Conservation (phyloP, 2,888 invertebrate genomes). For the Thysanoteuthis rhombus region DNA sequence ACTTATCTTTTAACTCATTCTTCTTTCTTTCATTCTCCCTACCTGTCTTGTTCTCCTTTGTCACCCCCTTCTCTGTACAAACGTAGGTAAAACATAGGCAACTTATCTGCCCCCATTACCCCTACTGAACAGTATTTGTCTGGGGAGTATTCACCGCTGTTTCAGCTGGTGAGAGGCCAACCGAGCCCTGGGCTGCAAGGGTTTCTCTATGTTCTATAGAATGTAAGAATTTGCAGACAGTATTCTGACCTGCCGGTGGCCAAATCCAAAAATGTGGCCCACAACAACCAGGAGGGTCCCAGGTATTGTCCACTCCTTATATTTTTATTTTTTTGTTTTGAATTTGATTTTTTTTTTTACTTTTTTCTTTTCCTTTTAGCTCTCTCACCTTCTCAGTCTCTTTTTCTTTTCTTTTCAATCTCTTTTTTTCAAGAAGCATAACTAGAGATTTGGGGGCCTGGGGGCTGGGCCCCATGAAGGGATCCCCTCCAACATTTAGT, state of each 20-base stretch:
- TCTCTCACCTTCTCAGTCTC: no score
- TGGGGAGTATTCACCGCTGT: neutral
- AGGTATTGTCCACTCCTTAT: neutral
- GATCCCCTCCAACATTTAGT: no score
- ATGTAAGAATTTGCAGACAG: neutral
- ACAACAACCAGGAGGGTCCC: neutral
- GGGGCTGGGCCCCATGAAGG: no score
- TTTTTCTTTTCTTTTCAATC: neutral
- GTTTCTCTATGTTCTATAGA: neutral
- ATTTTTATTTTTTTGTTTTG: neutral
- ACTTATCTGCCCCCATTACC: neutral
- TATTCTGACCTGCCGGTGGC: neutral
- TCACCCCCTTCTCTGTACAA: neutral
- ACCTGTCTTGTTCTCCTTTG: neutral
- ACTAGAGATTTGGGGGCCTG: no score
- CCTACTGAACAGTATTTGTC: neutral
- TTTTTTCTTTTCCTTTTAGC: no score
- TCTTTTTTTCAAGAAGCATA: neutral
- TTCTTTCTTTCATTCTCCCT: neutral
- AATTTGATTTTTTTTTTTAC: neutral
- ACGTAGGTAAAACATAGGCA: neutral
- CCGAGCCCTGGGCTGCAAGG: slow-evolving; percentile 12
- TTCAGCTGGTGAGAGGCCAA: neutral
- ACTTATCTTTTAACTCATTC: neutral
- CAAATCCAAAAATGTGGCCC: neutral